Evolutionary conservation across 2,113 vertebrate genomes (phyloP).

Genomic region (Maylandia zebra): DNA sequence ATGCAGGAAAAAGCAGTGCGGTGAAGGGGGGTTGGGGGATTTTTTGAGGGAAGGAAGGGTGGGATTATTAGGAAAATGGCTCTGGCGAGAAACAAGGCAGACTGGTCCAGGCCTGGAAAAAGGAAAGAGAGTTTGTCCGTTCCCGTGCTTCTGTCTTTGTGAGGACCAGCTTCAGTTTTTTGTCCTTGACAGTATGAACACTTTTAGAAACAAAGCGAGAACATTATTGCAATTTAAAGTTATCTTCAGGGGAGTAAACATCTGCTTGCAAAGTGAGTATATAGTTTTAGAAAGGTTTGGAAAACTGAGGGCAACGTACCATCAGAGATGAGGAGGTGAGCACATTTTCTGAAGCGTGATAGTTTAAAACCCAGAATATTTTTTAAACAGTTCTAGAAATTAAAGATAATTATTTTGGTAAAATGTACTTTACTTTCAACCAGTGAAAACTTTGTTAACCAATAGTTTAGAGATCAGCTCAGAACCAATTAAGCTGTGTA

Average conservation of each 20-base stretch:
- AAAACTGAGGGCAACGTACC: accelerated
- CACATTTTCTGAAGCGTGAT: neutral
- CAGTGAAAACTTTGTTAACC: neutral
- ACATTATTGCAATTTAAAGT: neutral
- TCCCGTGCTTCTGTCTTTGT: neutral
- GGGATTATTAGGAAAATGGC: constrained; percentile 38
- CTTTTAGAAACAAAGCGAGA: neutral
- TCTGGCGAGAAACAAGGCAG: neutral
- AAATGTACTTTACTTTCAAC: neutral
- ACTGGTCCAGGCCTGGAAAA: neutral
- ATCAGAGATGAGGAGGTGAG: neutral
- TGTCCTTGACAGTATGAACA: neutral
- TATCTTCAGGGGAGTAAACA: neutral
- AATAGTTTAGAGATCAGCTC: neutral
- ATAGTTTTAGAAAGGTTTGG: neutral
- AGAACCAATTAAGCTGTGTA: neutral
- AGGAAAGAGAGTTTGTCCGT: neutral
- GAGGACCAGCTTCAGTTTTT: neutral
- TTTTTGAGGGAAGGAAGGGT: neutral
- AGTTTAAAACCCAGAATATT: neutral
- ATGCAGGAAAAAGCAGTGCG: constrained; percentile 36
- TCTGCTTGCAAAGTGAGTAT: neutral
- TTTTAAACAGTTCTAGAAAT: neutral
- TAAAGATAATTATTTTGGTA: neutral
- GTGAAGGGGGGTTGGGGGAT: neutral